These are phyloP conservation scores for Salminus brasiliensis DNA, from an alignment of 2,113 vertebrate genomes.

Conservation along the genomic window DNA sequence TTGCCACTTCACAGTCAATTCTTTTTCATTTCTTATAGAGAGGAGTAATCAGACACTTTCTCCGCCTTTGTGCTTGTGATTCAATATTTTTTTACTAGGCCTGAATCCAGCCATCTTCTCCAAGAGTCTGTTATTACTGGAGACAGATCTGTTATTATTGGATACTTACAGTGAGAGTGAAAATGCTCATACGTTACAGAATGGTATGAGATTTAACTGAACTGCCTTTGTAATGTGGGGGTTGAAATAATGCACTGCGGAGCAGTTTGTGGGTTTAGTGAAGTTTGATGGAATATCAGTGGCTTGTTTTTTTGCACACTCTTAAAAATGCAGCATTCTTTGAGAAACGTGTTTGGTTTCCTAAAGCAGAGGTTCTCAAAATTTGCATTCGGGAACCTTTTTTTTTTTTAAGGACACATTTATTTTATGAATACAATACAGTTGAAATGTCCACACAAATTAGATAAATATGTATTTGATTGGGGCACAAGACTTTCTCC, in stretches of 20 bases:
- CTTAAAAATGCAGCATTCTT: neutral
- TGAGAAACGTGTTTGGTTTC: neutral
- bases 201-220: neutral
- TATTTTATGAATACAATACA: too few relatives aligned
- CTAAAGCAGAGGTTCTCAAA: neutral
- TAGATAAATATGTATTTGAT: neutral
- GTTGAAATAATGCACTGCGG: neutral
- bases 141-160: conserved; percentile 17
- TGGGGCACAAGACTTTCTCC: neutral
- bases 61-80: neutral
- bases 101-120: neutral
- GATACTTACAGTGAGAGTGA: neutral
- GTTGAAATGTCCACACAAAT: neutral
- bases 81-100: conserved; percentile 1
- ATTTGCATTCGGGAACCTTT: neutral
- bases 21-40: neutral
- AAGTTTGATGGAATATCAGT: neutral
- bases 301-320: neutral
- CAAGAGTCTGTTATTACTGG: conserved; percentile 32
- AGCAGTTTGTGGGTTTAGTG: neutral
- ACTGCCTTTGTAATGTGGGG: neutral
- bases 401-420: neutral
- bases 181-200: conserved; percentile 9
- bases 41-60: neutral
- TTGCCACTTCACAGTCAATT: neutral